Conservation (phyloP, 1,140 invertebrate species). For the Caerostris extrusa region DNA sequence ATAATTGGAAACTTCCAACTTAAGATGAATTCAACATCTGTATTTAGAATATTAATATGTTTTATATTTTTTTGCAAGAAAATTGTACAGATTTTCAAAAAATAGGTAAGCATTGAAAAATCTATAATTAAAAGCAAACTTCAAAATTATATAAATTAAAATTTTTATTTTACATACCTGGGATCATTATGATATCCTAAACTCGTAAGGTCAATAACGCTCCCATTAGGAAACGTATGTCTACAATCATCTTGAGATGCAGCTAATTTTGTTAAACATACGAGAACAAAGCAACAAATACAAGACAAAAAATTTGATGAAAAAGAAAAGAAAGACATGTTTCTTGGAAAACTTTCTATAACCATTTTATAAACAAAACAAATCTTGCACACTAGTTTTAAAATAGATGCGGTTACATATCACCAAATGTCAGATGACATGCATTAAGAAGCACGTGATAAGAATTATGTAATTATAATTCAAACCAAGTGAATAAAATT, state of each 20-base stretch:
- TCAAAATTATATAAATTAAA: no score
- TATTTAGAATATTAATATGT: neutral
- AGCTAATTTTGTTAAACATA: neutral
- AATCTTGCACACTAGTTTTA: neutral
- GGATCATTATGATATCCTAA: constrained; percentile 47
- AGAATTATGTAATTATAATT: neutral
- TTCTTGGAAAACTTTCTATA: neutral
- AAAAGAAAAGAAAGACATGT: neutral
- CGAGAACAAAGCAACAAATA: neutral
- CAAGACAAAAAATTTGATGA: neutral
- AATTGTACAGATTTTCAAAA: neutral
- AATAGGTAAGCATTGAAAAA: no score
- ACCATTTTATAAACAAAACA: constrained; percentile 32
- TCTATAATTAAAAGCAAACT: no score
- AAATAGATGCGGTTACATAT: constrained; percentile 69
- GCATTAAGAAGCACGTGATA: constrained; percentile 22
- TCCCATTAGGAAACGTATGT: constrained; percentile 62
- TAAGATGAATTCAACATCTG: no score
- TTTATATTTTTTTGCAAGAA: neutral
- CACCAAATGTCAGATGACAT: constrained; percentile 10
- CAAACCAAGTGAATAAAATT: neutral
- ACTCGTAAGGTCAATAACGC: constrained; percentile 64
- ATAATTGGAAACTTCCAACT: no score
- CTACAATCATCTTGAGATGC: constrained; percentile 11
- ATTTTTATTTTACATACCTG: neutral